A percentile compares a stretch with the other conserved stretches of the same genome.
phyloP scores from a whole-genome alignment of 2,888 invertebrate genomes.

The Ophonus ardosiacus region DNA sequence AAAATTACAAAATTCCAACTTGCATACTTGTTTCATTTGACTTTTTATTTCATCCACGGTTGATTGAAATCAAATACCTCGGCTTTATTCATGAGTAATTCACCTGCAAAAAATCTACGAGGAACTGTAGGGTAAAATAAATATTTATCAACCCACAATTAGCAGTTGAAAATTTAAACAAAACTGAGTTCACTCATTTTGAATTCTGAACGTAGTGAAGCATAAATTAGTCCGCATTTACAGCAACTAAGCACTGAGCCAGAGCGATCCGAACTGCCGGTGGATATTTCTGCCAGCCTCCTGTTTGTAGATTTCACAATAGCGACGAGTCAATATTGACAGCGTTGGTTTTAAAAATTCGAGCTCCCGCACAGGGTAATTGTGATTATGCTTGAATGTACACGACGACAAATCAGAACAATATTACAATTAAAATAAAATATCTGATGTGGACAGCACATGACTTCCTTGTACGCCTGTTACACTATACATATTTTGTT shows the following conservation, averaged over 20 bases:
- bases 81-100: neutral
- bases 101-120: conserved; percentile 4
- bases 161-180: conserved; percentile 38
- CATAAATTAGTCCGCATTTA: conserved; percentile 24
- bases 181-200: conserved; percentile 8
- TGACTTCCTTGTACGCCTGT: too few relatives aligned
- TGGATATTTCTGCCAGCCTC: neutral
- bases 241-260: neutral
- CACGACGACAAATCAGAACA: too few relatives aligned
- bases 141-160: conserved; percentile 14
- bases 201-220: conserved; percentile 13
- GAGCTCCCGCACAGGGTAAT: neutral
- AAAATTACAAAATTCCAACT: neutral
- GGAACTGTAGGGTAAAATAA: conserved; percentile 18
- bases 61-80: neutral
- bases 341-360: neutral
- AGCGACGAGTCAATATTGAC: neutral
- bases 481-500: too few relatives aligned
- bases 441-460: too few relatives aligned
- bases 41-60: neutral
- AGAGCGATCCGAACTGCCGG: neutral
- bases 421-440: too few relatives aligned
- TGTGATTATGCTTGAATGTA: too few relatives aligned
- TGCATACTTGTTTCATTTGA: neutral
- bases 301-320: neutral